A percentile compares a stretch with the other conserved stretches of the same genome.
phyloP scores from a whole-genome alignment of 2,888 invertebrate species.

The Halictus ligatus region DNA sequence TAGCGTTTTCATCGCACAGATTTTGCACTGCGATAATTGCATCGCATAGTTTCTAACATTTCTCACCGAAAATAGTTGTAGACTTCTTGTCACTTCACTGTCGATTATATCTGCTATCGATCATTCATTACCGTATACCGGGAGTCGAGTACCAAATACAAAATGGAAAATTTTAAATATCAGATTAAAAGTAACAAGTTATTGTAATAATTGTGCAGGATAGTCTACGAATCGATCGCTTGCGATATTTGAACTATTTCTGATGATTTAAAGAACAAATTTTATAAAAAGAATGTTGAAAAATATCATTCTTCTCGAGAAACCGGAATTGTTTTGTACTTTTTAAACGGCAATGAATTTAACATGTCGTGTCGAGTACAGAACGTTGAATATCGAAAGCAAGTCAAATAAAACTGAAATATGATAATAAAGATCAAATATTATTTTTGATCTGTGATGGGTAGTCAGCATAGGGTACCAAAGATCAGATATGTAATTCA shows the following conservation, averaged over 20 bases:
- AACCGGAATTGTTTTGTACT: neutral
- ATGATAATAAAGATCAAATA: neutral
- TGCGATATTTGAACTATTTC: too few species aligned
- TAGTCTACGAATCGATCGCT: too few species aligned
- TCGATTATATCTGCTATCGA: too few species aligned
- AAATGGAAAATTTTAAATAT: too few species aligned
- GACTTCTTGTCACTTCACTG: neutral
- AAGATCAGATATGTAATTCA: neutral
- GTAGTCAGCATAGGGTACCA: neutral
- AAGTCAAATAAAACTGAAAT: neutral
- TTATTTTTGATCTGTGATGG: neutral
- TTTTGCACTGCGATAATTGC: neutral
- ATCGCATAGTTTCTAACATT: neutral
- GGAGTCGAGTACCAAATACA: too few species aligned
- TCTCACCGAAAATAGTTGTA: neutral
- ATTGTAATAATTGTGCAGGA: neutral
- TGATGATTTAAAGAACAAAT: neutral
- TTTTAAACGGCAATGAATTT: neutral
- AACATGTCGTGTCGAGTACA: too few species aligned
- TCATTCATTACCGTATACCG: too few species aligned
- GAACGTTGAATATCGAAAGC: neutral
- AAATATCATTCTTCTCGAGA: neutral
- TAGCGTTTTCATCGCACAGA: neutral
- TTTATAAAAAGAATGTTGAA: neutral
- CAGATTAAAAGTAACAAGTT: neutral